phyloP scores from a whole-genome alignment of 1,140 invertebrate genomes.

The Drosophila baimaii region DNA sequence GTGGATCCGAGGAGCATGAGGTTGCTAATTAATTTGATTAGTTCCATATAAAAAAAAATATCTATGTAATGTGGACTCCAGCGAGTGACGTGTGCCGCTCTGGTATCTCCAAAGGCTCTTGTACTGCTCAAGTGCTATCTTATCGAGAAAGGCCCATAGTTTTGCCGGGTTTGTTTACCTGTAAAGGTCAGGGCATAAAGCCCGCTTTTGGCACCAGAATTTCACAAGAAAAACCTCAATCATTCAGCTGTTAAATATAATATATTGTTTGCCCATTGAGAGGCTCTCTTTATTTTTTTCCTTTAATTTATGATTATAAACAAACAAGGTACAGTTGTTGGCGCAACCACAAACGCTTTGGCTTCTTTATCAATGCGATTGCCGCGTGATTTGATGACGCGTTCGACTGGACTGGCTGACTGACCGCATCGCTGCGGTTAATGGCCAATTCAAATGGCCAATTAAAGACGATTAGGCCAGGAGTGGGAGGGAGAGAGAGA shows the following conservation, averaged over 20 bases:
- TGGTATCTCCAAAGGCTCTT: not conserved
- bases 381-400: slow-evolving; percentile 53
- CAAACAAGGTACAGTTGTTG: slow-evolving; percentile 28
- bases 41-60: slow-evolving; percentile 4
- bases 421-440: slow-evolving; percentile 57
- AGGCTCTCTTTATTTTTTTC: too few species aligned
- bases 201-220: not conserved
- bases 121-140: slow-evolving; percentile 27
- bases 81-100: slow-evolving; percentile 6
- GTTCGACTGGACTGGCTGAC: slow-evolving; percentile 10
- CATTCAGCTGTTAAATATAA: slow-evolving; percentile 10
- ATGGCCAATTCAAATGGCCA: slow-evolving; percentile 52
- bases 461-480: slow-evolving; percentile 62
- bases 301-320: slow-evolving; percentile 24
- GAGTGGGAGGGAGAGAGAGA: not conserved
- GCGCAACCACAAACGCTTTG: not conserved
- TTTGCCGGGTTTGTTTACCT: slow-evolving; percentile 18
- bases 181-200: slow-evolving; percentile 27
- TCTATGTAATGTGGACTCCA: slow-evolving; percentile 6
- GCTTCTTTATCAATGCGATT: slow-evolving; percentile 25
- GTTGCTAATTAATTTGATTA: slow-evolving; percentile 60
- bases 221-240: slow-evolving; percentile 20
- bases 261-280: not conserved
- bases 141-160: slow-evolving; percentile 19
- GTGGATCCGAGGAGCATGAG: slow-evolving; percentile 1